A percentile compares a stretch with the other conserved stretches of the same genome.
These are phyloP conservation scores for Himalopsyche anomala DNA, from an alignment of 2,888 invertebrate genomes.

Conservation along the genomic window DNA sequence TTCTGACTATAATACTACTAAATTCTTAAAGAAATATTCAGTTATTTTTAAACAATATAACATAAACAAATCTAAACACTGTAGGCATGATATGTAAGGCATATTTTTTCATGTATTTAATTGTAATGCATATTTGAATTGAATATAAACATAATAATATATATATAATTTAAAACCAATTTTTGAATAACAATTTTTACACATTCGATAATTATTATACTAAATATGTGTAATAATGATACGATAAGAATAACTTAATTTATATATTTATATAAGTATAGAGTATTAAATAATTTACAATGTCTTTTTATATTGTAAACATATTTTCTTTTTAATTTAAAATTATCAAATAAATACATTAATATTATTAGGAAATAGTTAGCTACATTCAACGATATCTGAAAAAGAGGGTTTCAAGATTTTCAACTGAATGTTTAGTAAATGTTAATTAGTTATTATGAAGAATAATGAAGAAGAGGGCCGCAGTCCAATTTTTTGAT, in stretches of 20 bases:
- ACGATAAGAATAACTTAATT: constrained; percentile 58
- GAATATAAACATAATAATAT: constrained; percentile 29
- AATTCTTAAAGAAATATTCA: constrained; percentile 13
- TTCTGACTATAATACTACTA: background rate
- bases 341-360: too few species aligned
- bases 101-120: background rate
- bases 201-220: constrained; percentile 52
- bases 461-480: too few species aligned
- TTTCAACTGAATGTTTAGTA: too few species aligned
- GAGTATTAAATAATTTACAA: background rate
- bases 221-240: constrained; percentile 44
- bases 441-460: too few species aligned
- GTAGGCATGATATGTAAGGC: background rate
- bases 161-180: constrained; percentile 27
- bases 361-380: too few species aligned
- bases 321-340: too few species aligned
- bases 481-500: too few species aligned
- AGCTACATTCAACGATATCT: too few species aligned
- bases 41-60: constrained; percentile 10
- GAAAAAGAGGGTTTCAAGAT: too few species aligned
- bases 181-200: constrained; percentile 56
- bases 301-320: background rate
- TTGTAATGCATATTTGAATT: constrained; percentile 20
- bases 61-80: constrained; percentile 19
- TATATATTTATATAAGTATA: constrained; percentile 26